A percentile compares a stretch with the other conserved stretches of the same genome.
Evolutionary conservation across 2,888 invertebrate genomes (phyloP).

Genomic region (Seira sanloemensis): DNA sequence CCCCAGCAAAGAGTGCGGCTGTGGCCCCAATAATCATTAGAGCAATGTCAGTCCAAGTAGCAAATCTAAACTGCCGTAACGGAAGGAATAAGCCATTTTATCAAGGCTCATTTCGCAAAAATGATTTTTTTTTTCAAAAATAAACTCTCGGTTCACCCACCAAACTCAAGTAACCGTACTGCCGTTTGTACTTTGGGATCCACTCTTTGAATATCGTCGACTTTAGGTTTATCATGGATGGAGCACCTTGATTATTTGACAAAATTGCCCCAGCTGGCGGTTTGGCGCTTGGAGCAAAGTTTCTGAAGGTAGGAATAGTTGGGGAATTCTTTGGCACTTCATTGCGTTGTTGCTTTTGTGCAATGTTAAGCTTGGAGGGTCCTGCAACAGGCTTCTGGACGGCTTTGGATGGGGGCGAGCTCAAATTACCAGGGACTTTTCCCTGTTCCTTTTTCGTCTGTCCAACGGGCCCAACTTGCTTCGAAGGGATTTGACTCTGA

Average conservation of each 20-base stretch:
- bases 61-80: slow-evolving; percentile 81
- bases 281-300: too few relatives aligned
- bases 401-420: too few relatives aligned
- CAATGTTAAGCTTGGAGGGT: too few relatives aligned
- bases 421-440: too few relatives aligned
- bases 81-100: slow-evolving; percentile 8
- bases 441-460: too few relatives aligned
- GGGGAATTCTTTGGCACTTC: too few relatives aligned
- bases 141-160: not conserved
- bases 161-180: slow-evolving; percentile 30
- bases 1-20: slow-evolving; percentile 80
- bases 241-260: not conserved
- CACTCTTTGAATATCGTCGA: slow-evolving; percentile 28
- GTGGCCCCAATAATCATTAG: slow-evolving; percentile 80
- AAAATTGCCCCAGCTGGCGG: not conserved
- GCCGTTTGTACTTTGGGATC: slow-evolving; percentile 8
- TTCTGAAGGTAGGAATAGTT: too few relatives aligned
- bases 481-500: too few relatives aligned
- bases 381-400: too few relatives aligned
- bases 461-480: too few relatives aligned
- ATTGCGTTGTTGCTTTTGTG: too few relatives aligned
- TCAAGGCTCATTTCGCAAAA: not conserved
- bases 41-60: slow-evolving; percentile 79
- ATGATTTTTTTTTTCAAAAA: not conserved
- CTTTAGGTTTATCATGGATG: not conserved